Evolutionary conservation across 2,797 vertebrate genomes (phyloP).

Genomic region (Synaphobranchus kaupii): DNA sequence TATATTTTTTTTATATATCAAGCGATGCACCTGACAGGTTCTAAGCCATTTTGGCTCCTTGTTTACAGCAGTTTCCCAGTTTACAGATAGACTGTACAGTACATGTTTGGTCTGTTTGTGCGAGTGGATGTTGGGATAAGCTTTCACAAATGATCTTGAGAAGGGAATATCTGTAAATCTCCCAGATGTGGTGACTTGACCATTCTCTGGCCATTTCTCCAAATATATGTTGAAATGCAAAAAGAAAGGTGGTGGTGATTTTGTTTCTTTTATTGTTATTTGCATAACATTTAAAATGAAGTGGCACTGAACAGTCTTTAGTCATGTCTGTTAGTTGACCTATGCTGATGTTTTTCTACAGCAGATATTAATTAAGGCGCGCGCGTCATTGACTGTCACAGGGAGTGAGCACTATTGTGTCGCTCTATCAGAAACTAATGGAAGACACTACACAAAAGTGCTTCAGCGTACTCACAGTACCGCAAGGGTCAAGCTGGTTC

Average conservation of each 20-base stretch:
- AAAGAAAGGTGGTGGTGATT: too few relatives aligned
- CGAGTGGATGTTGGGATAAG: neutral
- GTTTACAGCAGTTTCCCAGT: neutral
- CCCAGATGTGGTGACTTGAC: too few relatives aligned
- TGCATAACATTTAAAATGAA: too few relatives aligned
- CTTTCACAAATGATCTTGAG: neutral
- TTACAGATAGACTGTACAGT: neutral
- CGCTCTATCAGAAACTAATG: neutral
- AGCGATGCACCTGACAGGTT: too few relatives aligned
- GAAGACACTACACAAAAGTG: neutral
- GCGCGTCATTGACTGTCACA: neutral
- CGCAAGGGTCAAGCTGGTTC: neutral
- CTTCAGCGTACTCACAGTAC: neutral
- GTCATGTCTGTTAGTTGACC: too few relatives aligned
- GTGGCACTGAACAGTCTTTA: neutral
- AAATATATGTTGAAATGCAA: too few relatives aligned
- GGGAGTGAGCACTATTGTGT: neutral
- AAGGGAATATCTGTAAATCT: too few relatives aligned
- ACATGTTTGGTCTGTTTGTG: neutral
- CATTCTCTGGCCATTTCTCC: too few relatives aligned
- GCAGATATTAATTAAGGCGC: neutral
- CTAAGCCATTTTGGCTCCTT: neutral
- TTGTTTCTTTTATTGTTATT: too few relatives aligned
- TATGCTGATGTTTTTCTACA: too few relatives aligned
- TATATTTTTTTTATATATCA: too few relatives aligned